Conservation (phyloP, 2,113 vertebrate species). For the Megaptera novaeangliae region DNA sequence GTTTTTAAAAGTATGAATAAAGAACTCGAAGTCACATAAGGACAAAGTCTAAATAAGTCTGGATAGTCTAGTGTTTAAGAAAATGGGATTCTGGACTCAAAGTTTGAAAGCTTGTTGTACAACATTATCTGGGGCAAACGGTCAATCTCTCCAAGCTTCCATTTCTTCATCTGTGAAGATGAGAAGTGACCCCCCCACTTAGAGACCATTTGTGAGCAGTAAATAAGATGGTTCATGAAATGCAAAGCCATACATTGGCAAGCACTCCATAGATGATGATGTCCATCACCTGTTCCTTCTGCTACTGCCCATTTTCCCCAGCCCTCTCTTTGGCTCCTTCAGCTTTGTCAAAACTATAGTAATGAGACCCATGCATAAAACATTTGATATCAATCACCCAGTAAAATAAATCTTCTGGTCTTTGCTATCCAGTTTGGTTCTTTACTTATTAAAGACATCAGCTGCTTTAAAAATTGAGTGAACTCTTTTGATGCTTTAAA, state of each 20-base stretch:
- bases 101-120: background rate
- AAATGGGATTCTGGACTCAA: background rate
- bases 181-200: background rate
- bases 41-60: background rate
- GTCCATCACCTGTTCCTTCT: background rate
- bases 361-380: background rate
- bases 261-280: fast-evolving
- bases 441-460: background rate
- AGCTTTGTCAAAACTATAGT: background rate
- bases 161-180: background rate
- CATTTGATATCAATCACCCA: no score
- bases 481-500: background rate
- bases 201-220: background rate
- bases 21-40: background rate
- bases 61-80: background rate
- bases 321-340: background rate
- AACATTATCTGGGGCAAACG: background rate
- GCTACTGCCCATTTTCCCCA: no score
- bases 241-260: background rate
- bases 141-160: background rate
- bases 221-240: background rate
- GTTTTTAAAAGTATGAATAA: background rate
- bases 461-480: background rate
- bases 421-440: background rate
- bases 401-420: background rate